phyloP scores from a whole-genome alignment of 2,797 vertebrate species.

The Epinephelus malabaricus region DNA sequence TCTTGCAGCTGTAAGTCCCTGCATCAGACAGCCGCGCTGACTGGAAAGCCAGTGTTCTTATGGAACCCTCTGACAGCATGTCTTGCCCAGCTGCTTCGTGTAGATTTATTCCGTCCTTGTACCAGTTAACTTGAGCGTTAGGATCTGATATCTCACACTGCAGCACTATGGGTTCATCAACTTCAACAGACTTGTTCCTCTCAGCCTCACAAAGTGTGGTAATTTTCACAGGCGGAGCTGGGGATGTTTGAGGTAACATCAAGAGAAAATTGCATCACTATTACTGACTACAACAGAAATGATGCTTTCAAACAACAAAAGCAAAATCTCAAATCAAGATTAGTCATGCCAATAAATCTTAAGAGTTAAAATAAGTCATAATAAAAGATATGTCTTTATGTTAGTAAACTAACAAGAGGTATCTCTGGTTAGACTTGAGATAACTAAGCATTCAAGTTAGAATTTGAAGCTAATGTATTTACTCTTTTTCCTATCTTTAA shows the following conservation, averaged over 20 bases:
- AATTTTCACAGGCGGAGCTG: constrained; percentile 84
- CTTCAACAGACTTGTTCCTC: constrained; percentile 79
- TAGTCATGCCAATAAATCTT: constrained; percentile 75
- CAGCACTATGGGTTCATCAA: constrained; percentile 76
- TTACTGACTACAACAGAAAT: constrained; percentile 62
- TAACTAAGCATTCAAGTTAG: constrained; percentile 73
- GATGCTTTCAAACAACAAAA: constrained; percentile 58
- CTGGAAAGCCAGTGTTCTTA: constrained; percentile 80
- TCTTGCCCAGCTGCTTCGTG: constrained; percentile 74
- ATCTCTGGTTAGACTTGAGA: constrained; percentile 71
- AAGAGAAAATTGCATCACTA: constrained; percentile 83
- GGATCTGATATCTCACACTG: constrained; percentile 81
- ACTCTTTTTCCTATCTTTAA: constrained; percentile 33
- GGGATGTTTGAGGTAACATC: constrained; percentile 83
- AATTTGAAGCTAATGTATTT: constrained; percentile 50
- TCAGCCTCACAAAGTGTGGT: constrained; percentile 79
- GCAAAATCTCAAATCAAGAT: constrained; percentile 70
- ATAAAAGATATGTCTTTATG: constrained; percentile 50
- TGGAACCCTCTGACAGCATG: constrained; percentile 80
- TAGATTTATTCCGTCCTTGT: constrained; percentile 85
- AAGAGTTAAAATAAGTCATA: constrained; percentile 60
- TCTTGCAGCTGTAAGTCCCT: constrained; percentile 82
- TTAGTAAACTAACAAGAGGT: constrained; percentile 69
- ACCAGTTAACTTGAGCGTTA: constrained; percentile 82
- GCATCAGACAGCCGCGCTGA: constrained; percentile 77